phyloP scores from a whole-genome alignment of 2,888 invertebrate genomes.

The Drosophila seclusa region DNA sequence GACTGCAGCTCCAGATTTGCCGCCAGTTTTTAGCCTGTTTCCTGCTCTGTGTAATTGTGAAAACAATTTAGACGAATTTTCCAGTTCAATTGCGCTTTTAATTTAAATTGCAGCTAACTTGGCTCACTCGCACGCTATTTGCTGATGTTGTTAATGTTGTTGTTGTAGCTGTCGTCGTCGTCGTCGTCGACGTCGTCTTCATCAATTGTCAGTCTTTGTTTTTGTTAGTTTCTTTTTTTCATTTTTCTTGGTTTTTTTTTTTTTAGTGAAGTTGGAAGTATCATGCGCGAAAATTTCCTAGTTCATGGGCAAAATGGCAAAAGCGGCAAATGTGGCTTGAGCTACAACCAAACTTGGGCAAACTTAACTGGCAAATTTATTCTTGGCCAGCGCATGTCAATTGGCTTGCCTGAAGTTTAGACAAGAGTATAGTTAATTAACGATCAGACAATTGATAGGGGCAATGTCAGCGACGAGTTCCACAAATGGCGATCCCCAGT shows the following conservation, averaged over 20 bases:
- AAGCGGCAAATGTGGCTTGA: slow-evolving; percentile 1
- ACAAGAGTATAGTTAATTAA: slow-evolving; percentile 55
- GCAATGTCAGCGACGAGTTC: slow-evolving; percentile 33
- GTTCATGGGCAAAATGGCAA: slow-evolving; percentile 26
- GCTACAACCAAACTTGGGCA: slow-evolving; percentile 18
- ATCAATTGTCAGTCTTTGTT: slow-evolving; percentile 72
- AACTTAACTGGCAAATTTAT: slow-evolving; percentile 54
- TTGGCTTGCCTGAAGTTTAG: slow-evolving; percentile 46
- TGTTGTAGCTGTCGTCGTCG: slow-evolving; percentile 21
- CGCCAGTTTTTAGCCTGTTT: slow-evolving; percentile 17
- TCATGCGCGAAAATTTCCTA: slow-evolving; percentile 58
- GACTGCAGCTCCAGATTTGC: slow-evolving; percentile 26
- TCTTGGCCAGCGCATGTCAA: slow-evolving; percentile 55
- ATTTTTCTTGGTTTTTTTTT: not conserved
- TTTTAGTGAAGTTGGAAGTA: slow-evolving; percentile 44
- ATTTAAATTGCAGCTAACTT: slow-evolving; percentile 71
- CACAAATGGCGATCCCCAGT: slow-evolving; percentile 24
- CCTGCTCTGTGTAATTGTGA: slow-evolving; percentile 69
- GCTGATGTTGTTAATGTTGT: not conserved
- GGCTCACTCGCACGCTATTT: slow-evolving; percentile 18
- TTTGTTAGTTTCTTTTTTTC: slow-evolving; percentile 5
- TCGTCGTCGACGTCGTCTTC: slow-evolving; percentile 33
- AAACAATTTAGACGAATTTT: slow-evolving; percentile 77
- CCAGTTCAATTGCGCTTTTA: slow-evolving; percentile 82
- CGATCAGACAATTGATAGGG: slow-evolving; percentile 41